A percentile compares a stretch with the other conserved stretches of the same genome.
phyloP scores from a whole-genome alignment of 2,113 vertebrate genomes.

The Elgaria multicarinata region DNA sequence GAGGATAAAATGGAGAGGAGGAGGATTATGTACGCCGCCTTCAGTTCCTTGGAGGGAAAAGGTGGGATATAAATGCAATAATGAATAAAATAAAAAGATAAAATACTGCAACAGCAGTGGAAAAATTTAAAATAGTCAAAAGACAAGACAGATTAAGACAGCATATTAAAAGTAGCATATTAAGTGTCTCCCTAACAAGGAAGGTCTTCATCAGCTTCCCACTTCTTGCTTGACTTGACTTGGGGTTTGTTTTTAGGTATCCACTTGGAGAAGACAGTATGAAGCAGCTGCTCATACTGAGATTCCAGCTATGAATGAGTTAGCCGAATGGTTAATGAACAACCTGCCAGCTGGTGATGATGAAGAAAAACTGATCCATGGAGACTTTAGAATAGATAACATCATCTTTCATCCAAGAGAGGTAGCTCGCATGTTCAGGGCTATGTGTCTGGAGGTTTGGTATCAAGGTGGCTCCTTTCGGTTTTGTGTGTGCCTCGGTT shows the following conservation, averaged over 20 bases:
- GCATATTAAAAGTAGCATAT: not conserved
- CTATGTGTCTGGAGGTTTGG: not conserved
- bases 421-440: slow-evolving; percentile 70
- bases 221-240: not conserved
- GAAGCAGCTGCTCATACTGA: slow-evolving; percentile 82
- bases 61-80: too few species aligned
- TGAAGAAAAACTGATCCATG: slow-evolving; percentile 88
- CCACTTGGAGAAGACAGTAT: slow-evolving; percentile 93
- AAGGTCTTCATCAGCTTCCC: not conserved
- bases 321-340: slow-evolving; percentile 87
- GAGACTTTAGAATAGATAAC: slow-evolving; percentile 91
- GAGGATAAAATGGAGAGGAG: too few species aligned
- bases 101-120: not conserved
- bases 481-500: not conserved
- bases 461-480: not conserved
- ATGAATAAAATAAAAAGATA: not conserved
- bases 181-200: not conserved
- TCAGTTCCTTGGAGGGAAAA: too few species aligned
- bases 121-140: not conserved
- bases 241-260: slow-evolving; percentile 78
- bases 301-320: slow-evolving; percentile 85
- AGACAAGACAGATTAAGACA: too few species aligned
- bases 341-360: slow-evolving; percentile 85
- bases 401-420: slow-evolving; percentile 92
- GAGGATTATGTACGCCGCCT: too few species aligned